Conservation (phyloP, 2,888 invertebrate species). For the Aplocera efformata region DNA sequence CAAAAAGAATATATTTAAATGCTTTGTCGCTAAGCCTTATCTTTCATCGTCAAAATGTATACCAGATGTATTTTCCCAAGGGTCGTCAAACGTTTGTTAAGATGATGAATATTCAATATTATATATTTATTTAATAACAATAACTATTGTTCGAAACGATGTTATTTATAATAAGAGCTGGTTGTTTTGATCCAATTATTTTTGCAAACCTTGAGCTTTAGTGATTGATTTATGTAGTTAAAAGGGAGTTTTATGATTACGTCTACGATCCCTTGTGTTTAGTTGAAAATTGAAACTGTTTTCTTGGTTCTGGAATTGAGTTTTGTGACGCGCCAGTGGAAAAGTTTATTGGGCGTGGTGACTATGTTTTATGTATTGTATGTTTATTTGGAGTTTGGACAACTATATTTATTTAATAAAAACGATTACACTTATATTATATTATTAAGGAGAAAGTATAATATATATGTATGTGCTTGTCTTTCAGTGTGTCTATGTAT, state of each 20-base stretch:
- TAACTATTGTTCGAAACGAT: constrained; percentile 23
- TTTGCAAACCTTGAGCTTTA: constrained; percentile 5
- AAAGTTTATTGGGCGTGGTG: neutral
- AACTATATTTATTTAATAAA: too few species aligned
- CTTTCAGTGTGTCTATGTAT: too few species aligned
- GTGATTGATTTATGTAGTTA: constrained; percentile 19
- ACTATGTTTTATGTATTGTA: constrained; percentile 7
- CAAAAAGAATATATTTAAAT: too few species aligned
- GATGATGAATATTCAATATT: constrained; percentile 20
- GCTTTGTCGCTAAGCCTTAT: constrained; percentile 2
- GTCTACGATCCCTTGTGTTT: constrained; percentile 5
- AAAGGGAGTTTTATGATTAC: constrained; percentile 12
- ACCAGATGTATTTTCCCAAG: constrained; percentile 24
- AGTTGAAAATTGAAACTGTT: constrained; percentile 11
- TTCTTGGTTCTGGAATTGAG: constrained; percentile 8
- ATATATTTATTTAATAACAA: constrained; percentile 26
- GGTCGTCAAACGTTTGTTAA: constrained; percentile 20
- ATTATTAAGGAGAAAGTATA: too few species aligned
- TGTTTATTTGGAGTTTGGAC: too few species aligned
- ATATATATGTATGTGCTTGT: too few species aligned
- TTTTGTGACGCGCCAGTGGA: neutral
- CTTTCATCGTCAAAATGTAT: constrained; percentile 7
- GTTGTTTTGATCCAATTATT: constrained; percentile 21
- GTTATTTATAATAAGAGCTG: constrained; percentile 21
- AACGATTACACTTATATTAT: too few species aligned